Base-by-base conservation (phyloP, 2,797 vertebrate genomes). In the Poecilia gillii region DNA sequence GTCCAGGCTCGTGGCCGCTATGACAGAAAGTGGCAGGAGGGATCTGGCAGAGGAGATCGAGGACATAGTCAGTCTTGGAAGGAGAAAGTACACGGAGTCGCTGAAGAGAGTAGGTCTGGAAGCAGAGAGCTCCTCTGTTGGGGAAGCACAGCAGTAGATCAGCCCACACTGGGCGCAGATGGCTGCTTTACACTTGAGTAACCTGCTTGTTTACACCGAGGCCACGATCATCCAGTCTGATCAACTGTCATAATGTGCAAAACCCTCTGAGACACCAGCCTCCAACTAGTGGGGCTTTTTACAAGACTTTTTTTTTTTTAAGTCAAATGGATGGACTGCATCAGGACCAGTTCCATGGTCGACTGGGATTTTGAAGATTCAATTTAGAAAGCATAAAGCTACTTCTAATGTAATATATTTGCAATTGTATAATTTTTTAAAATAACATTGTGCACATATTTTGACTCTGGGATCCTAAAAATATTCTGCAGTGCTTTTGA, bases 21-120 rank as follows among this genome's bases (percentile, higher is more conserved):
- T 99, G 96, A 93, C 94, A 33, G 94, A 96, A 75, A 99, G 97
- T 0, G 95, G 93, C 57, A 96, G 98, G 89, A 95, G 77, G 91
- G 98, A 99, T 85, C 92, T 99, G 0, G 97, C 98, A 0, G 97
- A 99, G 0, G 98, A 99, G 91, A 94, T 99, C 0, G 93, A 95
- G 79, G 92, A 96, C 79, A 94, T 97, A n/a, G 90, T 99, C 81
- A 93, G 91, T 72, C 92, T 99, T 74, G 98, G 98, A 72, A 96
- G 85, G 78, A 95, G 88, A 84, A 99, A 98, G 86, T 99, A 99
- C 90, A 95, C 85, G 0, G 96, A 97, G 45, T 97, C 97, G 53
- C 94, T 99, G 86, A 97, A 89, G 73, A 94, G 97, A 57, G 94
- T 97, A 4, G 97, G 98, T n/a, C 93, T 99, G 91, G 96, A 97